Evolutionary conservation across 2,888 invertebrate species (phyloP), one percentile per base, ranked within the genome.

Genomic region (Philereme vetulata): DNA sequence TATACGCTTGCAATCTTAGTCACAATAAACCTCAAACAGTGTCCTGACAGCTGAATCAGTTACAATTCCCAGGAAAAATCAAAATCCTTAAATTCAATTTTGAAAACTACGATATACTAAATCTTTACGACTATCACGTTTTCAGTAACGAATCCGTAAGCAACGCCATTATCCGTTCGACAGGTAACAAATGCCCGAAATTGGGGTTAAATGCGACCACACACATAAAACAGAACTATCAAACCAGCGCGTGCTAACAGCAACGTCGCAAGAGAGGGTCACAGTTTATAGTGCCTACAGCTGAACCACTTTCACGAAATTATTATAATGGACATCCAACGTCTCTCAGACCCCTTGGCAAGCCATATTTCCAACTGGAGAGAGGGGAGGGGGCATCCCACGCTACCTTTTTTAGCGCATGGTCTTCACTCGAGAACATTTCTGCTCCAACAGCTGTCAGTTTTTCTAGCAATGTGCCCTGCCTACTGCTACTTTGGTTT

Each of bases 211-310:
- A 58, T 62, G 56, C 54, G 58, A 60, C 60, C 64, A 44, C 51
- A 55, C 48, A 51, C 64, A 64, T 67, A 66, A 67, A 72, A 62
- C 64, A 66, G 58, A 60, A 72, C 76, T 75, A 76, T 75, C 73
- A 77, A 72, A 71, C 68, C 64, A 56, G 63, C 63, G 68, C 70
- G 68, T 75, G 78, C 81, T 79, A 78, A 78, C 78, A 75, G 72
- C 70, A 67, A 50, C 56, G 68, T 71, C 38, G 52, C n/a, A 65
- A 67, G 68, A 54, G 65, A 58, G 6, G 43, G 44, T 0, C 36
- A 60, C 49, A 57, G 48, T 35, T 48, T 49, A 36, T 7, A 43
- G 5, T 9, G 5, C 4, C 8, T 5, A 11, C 32, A 48, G 9
- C 47, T 47, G 21, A 43, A 11, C 32, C 48, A 48, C 32, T 52